Evolutionary conservation across 2,113 vertebrate species (phyloP).

Genomic region (Neotoma lepida): DNA sequence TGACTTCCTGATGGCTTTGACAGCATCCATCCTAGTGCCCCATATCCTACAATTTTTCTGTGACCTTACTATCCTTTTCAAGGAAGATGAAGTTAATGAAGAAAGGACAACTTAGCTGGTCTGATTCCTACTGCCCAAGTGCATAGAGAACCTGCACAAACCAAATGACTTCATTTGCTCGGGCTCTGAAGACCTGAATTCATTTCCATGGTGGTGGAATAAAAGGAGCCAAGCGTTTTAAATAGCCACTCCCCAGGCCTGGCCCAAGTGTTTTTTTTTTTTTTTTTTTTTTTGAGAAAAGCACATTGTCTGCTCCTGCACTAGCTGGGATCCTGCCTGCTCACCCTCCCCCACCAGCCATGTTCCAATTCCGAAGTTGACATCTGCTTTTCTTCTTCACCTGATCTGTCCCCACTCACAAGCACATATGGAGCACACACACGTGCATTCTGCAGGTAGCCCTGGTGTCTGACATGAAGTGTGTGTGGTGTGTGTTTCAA

Average conservation of each 20-base stretch:
- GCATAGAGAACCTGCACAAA: slow-evolving; percentile 84
- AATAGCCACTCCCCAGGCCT: slow-evolving; percentile 88
- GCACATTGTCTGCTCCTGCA: slow-evolving; percentile 88
- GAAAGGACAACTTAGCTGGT: slow-evolving; percentile 53
- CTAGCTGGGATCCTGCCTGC: slow-evolving; percentile 83
- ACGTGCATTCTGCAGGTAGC: background rate
- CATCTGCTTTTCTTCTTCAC: slow-evolving; percentile 92
- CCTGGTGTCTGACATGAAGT: background rate
- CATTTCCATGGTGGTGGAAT: slow-evolving; percentile 90
- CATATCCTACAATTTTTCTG: slow-evolving; percentile 50
- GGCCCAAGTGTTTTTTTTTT: slow-evolving; percentile 82
- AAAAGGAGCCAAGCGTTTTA: slow-evolving; percentile 94
- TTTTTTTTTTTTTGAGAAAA: slow-evolving; percentile 83
- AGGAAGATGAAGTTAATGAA: slow-evolving; percentile 34
- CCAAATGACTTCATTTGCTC: slow-evolving; percentile 90
- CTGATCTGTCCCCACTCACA: slow-evolving; percentile 69
- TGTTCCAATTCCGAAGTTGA: slow-evolving; percentile 88
- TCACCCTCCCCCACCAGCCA: slow-evolving; percentile 86
- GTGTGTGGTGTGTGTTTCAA: slow-evolving; percentile 32
- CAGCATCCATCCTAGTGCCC: background rate
- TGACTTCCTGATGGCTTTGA: slow-evolving; percentile 69
- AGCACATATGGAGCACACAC: background rate
- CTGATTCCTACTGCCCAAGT: slow-evolving; percentile 70
- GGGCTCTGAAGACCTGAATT: slow-evolving; percentile 88
- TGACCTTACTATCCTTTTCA: slow-evolving; percentile 42